Percentiles rank a stretch among this genome's conserved stretches.
Conservation (phyloP, 1,140 invertebrate species). For the Lepidotrigona ventralis region DNA sequence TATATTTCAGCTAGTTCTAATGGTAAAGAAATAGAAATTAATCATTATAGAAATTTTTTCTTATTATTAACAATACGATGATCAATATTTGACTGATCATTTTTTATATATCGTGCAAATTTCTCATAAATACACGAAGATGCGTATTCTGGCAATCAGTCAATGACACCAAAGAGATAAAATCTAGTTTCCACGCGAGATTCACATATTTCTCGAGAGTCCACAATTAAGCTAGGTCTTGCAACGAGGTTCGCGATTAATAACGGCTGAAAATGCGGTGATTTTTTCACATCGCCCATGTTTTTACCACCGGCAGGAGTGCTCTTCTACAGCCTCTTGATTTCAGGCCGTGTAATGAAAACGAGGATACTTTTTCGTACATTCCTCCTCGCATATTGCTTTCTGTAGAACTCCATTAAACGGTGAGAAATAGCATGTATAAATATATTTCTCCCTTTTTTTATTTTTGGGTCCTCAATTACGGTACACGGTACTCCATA, state of each 20-base stretch:
- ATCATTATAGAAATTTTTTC: no score
- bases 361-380: neutral
- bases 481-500: no score
- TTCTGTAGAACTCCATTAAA: neutral
- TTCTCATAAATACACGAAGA: no score
- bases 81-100: no score
- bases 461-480: neutral
- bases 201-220: neutral
- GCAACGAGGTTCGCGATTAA: neutral
- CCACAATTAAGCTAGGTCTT: neutral
- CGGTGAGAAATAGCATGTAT: neutral
- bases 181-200: neutral
- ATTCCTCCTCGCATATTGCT: neutral
- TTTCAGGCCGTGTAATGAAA: neutral
- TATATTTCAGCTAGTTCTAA: no score
- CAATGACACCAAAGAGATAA: neutral
- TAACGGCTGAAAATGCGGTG: neutral
- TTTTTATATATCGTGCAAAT: no score
- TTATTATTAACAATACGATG: no score
- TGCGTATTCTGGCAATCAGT: neutral
- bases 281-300: slow-evolving; percentile 2
- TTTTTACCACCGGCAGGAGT: neutral
- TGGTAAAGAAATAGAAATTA: no score
- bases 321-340: neutral
- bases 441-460: neutral